phyloP scores from a whole-genome alignment of 2,797 vertebrate genomes.

The Melopsittacus undulatus region DNA sequence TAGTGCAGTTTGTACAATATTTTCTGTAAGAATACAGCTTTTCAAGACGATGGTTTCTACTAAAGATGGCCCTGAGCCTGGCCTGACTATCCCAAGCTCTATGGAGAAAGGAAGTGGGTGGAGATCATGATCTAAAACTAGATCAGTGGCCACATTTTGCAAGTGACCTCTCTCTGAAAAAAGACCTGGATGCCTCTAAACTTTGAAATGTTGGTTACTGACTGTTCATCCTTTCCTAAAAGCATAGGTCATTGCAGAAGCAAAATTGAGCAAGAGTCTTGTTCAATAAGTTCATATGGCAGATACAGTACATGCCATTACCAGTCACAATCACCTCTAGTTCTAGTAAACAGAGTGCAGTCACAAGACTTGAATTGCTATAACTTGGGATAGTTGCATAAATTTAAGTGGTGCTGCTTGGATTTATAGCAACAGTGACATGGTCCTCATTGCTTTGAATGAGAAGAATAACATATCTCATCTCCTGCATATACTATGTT shows the following conservation, averaged over 20 bases:
- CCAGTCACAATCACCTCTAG: neutral
- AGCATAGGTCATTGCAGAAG: neutral
- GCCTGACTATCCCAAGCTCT: neutral
- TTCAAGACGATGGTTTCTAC: neutral
- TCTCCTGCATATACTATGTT: neutral
- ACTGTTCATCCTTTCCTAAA: neutral
- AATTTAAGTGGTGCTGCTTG: neutral
- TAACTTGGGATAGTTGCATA: neutral
- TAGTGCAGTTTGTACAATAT: neutral
- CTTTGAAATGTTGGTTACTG: neutral
- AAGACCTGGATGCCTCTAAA: neutral
- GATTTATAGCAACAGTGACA: neutral
- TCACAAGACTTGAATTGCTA: neutral
- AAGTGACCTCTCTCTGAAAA: neutral
- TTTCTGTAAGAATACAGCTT: neutral
- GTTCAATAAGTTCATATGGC: neutral
- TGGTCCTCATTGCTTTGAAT: neutral
- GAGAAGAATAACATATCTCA: neutral
- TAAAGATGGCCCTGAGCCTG: neutral
- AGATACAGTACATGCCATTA: fast-evolving
- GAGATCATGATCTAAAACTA: neutral
- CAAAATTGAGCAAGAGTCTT: neutral
- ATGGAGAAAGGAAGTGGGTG: neutral
- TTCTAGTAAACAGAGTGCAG: neutral
- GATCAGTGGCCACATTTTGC: neutral